These are phyloP conservation scores for Diglossa cyanea DNA, from an alignment of 2,797 vertebrate species.

Conservation along the genomic window DNA sequence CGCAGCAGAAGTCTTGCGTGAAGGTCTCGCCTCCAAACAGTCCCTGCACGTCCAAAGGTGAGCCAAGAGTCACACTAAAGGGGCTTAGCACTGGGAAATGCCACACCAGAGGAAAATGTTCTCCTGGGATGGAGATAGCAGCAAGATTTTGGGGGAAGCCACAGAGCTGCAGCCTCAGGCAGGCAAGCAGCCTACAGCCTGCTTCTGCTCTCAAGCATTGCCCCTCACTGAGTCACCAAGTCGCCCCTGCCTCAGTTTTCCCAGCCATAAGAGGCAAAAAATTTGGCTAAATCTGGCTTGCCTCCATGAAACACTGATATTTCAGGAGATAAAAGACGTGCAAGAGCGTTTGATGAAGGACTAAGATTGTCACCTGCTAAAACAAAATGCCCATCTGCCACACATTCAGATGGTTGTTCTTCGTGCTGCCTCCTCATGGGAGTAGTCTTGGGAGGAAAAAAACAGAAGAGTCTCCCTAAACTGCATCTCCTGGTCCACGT, in stretches of 20 bases:
- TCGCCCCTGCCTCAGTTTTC: fast-evolving
- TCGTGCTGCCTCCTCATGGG: not conserved
- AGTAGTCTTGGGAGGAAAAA: not conserved
- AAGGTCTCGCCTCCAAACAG: not conserved
- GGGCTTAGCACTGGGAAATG: not conserved
- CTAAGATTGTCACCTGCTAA: not conserved
- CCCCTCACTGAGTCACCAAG: fast-evolving
- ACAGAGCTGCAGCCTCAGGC: not conserved
- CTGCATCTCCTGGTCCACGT: fast-evolving
- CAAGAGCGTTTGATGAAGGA: not conserved
- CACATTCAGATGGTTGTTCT: not conserved
- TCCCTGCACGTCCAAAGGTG: fast-evolving
- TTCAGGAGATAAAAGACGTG: not conserved
- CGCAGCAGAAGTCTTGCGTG: not conserved
- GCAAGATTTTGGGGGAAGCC: not conserved
- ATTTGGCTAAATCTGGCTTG: not conserved
- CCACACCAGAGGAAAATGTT: not conserved
- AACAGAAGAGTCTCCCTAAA: not conserved
- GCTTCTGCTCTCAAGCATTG: not conserved
- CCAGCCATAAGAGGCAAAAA: not conserved
- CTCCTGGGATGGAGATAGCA: not conserved
- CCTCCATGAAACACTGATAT: not conserved
- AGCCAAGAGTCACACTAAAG: not conserved
- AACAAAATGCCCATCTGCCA: not conserved
- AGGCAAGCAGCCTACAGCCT: not conserved